Base-by-base conservation (phyloP, 1,140 invertebrate genomes). In the Drosophila jambulina region DNA sequence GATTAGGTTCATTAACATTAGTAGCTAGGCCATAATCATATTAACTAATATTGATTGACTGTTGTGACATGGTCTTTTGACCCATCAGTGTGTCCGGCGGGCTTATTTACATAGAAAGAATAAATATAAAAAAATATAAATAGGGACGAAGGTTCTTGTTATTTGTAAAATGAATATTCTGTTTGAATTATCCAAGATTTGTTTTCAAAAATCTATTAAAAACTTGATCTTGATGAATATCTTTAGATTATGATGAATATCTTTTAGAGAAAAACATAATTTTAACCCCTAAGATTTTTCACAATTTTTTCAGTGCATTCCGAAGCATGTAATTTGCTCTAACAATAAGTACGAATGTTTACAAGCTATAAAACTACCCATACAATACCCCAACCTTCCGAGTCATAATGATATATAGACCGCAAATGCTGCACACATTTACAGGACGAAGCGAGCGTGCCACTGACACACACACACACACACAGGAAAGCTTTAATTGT, bases 261-360 rank as follows among this genome's bases (percentile, higher is more conserved):
- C n/a, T n/a, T n/a, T n/a, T n/a, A n/a, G n/a, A n/a, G n/a, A n/a
- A n/a, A n/a, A n/a, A n/a, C n/a, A n/a, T n/a, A n/a, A n/a, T n/a
- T n/a, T n/a, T n/a, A n/a, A n/a, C n/a, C n/a, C n/a, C n/a, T n/a
- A n/a, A n/a, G n/a, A n/a, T n/a, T n/a, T n/a, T n/a, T n/a, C n/a
- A n/a, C n/a, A n/a, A n/a, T 19, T 21, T 34, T 29, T 58, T 21
- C 42, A 46, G 43, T 46, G 36, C 29, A 2, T 17, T 40, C 8
- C 25, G 19, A 42, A 23, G 27, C 69, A 12, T 76, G 61, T 75
- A 75, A 88, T 90, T 90, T 78, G 61, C 61, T 75, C 45, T 71
- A 80, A 81, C 84, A 78, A 84, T 87, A 83, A 82, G 79, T 69
- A 87, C 71, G 61, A 90, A 90, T 90, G 85, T 90, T 90, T 90